phyloP scores from a whole-genome alignment of 2,113 vertebrate genomes.

The Salvator merianae region DNA sequence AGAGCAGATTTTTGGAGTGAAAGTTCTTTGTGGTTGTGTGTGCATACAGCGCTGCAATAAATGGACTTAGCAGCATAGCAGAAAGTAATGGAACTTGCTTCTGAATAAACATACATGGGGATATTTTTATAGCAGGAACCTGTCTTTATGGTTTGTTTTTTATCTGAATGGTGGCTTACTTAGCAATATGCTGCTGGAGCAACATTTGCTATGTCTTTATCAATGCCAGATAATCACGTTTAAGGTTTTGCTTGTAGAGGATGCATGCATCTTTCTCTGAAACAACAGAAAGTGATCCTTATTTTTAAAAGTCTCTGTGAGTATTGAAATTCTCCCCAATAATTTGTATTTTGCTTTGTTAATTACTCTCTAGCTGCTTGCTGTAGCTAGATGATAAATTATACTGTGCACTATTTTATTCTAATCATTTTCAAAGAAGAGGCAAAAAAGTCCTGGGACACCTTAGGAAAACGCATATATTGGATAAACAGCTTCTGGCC shows the following conservation, averaged over 20 bases:
- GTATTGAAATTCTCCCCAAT: background rate
- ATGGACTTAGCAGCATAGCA: background rate
- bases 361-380: background rate
- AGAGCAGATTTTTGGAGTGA: too few species aligned
- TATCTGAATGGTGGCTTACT: background rate
- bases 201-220: background rate
- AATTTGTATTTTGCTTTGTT: background rate
- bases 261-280: background rate
- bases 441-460: background rate
- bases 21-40: too few species aligned
- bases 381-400: background rate
- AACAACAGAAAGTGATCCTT: background rate
- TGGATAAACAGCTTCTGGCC: background rate
- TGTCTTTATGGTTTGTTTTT: background rate
- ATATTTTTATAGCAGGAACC: background rate
- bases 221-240: background rate
- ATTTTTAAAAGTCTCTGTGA: background rate
- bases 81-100: background rate
- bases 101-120: background rate
- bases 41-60: too few species aligned
- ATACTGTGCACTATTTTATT: background rate
- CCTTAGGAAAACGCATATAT: background rate
- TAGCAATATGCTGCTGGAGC: background rate
- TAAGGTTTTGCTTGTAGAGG: background rate
- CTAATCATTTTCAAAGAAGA: background rate